Conservation (phyloP, 2,113 vertebrate genomes). For the Chrysemys picta region DNA sequence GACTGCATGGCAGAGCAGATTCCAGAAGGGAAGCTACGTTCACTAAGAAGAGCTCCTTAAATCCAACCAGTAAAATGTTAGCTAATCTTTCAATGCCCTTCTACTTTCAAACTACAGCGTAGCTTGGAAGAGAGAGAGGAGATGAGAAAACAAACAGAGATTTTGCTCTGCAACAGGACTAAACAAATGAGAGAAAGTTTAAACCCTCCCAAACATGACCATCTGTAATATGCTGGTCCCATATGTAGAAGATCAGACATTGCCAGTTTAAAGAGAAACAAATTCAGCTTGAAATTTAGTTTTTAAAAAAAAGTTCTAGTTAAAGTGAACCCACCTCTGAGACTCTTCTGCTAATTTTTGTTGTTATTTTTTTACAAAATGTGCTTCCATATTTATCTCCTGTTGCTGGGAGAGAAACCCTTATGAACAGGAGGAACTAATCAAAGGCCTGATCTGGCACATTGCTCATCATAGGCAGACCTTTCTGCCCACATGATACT, state of each 20-base stretch:
- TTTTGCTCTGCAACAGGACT: not conserved
- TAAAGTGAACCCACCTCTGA: not conserved
- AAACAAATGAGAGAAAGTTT: not conserved
- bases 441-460: not conserved
- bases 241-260: not conserved
- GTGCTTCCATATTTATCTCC: no score
- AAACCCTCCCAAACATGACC: not conserved
- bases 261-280: not conserved
- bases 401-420: not conserved
- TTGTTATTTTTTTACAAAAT: not conserved
- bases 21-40: not conserved
- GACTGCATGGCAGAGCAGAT: conserved; percentile 17
- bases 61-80: not conserved
- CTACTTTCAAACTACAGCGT: not conserved
- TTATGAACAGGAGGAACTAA: not conserved
- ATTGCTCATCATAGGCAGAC: not conserved
- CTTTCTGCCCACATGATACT: not conserved
- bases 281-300: not conserved
- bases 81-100: not conserved
- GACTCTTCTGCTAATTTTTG: not conserved
- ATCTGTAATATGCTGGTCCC: not conserved
- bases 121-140: not conserved
- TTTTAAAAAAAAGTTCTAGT: rapidly evolving
- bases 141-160: not conserved
- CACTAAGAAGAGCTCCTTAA: not conserved